Conservation (phyloP, 2,797 vertebrate species). For the Tenualosa thibaudeaui region DNA sequence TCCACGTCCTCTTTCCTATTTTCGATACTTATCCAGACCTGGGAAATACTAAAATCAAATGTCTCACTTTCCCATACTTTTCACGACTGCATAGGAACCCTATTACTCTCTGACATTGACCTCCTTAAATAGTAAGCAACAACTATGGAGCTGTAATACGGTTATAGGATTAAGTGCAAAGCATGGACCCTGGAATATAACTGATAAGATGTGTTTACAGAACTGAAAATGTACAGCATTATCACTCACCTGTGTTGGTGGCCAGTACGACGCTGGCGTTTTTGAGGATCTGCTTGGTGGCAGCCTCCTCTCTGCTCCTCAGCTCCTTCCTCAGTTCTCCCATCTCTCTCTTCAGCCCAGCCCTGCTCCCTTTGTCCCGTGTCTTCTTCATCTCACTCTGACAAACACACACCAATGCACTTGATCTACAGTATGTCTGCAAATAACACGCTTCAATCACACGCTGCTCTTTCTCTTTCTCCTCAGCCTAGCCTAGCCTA, state of each 20-base stretch:
- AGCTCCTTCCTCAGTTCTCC: conserved; percentile 87
- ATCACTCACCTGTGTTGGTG: conserved; percentile 86
- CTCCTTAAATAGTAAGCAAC: too few relatives aligned
- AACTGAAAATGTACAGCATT: background rate
- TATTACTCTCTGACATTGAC: too few relatives aligned
- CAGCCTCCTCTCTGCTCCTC: conserved; percentile 81
- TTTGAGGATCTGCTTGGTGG: conserved; percentile 80
- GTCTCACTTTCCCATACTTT: too few relatives aligned
- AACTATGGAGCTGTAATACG: too few relatives aligned
- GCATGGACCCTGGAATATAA: too few relatives aligned
- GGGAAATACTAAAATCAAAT: too few relatives aligned
- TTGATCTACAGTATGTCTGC: background rate
- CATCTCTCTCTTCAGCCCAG: conserved; percentile 79
- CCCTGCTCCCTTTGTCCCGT: conserved; percentile 79
- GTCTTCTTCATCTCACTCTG: conserved; percentile 81
- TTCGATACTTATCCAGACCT: too few relatives aligned
- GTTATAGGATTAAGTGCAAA: too few relatives aligned
- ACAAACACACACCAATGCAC: conserved; percentile 28
- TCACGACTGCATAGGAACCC: too few relatives aligned
- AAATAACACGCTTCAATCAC: background rate
- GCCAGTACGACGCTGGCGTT: conserved; percentile 82
- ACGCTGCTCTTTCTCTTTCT: conserved; percentile 63
- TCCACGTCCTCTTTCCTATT: too few relatives aligned
- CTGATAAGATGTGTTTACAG: too few relatives aligned
- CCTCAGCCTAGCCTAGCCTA: conserved; percentile 64